Conservation (phyloP, 2,888 invertebrate species). For the Leptarthrus brevirostris region DNA sequence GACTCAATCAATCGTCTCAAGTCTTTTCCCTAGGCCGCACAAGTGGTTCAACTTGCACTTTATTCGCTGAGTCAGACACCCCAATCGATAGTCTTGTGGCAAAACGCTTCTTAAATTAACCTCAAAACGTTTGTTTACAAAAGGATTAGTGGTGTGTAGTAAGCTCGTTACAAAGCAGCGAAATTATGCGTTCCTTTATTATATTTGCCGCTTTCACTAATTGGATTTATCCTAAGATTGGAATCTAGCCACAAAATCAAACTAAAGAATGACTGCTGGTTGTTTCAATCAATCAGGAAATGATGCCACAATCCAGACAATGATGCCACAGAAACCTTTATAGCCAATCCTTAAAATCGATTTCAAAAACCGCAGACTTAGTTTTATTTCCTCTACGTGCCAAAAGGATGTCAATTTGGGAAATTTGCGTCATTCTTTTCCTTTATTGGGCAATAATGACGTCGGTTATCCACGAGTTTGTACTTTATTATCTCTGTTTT, state of each 20-base stretch:
- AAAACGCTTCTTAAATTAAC: constrained; percentile 19
- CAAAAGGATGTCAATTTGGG: background rate
- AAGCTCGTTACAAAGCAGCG: background rate
- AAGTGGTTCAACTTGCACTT: background rate
- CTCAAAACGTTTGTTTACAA: constrained; percentile 10
- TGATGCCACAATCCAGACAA: constrained; percentile 1
- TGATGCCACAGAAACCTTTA: background rate
- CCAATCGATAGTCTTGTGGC: constrained; percentile 24
- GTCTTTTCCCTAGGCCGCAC: background rate
- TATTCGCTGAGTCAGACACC: background rate
- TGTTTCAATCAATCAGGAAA: constrained; percentile 25
- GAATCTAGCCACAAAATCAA: background rate
- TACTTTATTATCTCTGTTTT: background rate
- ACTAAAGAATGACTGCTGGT: background rate
- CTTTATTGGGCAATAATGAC: background rate
- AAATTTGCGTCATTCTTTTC: background rate
- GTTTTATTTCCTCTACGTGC: background rate
- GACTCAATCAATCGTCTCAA: constrained; percentile 5
- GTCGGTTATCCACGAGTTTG: background rate
- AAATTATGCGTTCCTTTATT: background rate
- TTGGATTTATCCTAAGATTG: constrained; percentile 15
- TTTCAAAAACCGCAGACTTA: background rate
- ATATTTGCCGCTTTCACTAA: constrained; percentile 21
- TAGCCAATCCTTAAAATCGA: background rate
- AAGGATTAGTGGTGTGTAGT: constrained; percentile 11